Base-by-base conservation (phyloP, 1,140 invertebrate genomes). In the Microplitis demolitor region DNA sequence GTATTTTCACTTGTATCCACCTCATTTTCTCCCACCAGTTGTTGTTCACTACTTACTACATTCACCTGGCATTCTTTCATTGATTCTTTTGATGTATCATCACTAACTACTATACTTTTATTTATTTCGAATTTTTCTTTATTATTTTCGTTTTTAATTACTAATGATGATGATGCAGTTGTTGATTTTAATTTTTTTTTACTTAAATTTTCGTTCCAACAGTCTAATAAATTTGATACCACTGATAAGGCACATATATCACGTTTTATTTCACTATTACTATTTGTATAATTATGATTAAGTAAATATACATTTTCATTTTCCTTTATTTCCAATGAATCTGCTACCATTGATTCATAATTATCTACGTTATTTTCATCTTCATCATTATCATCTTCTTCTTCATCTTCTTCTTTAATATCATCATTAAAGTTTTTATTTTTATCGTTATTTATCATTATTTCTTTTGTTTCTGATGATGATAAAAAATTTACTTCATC, bases 21-120 rank as follows among this genome's bases (percentile, higher is more conserved):
- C 73, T 67, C 84, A 86, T 84, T 80, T 79, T 82, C 85, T 85
- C 85, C 88, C 86, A 88, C 85, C 87, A 88, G 64, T 45, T 16
- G 83, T 80, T 79, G 79, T 73, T 78, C 76, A 70, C 78, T 82
- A 14, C 16, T 56, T n/a, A 24, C 53, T 16, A 13, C 53, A 77
- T 71, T 83, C 79, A 76, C 82, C 85, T 87, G 88, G 87, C 87
- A 87, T 86, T 83, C 82, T 39, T 51, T 31, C 37, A 54, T 73
- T 76, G 72, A 45, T 78, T 16, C 77, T 76, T 81, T 79, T 79
- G 78, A 77, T 79, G 77, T 67, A 4, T 81, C 72, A 54, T 76
- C 63, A 72, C 76, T 58, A 62, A 61, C 33, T 13, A 61, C 33
- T 13, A 72, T 58, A 60, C 35, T 39, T 56, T 24, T 24, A 16